phyloP scores from a whole-genome alignment of 1,140 invertebrate species.

The Centruroides vittatus region DNA sequence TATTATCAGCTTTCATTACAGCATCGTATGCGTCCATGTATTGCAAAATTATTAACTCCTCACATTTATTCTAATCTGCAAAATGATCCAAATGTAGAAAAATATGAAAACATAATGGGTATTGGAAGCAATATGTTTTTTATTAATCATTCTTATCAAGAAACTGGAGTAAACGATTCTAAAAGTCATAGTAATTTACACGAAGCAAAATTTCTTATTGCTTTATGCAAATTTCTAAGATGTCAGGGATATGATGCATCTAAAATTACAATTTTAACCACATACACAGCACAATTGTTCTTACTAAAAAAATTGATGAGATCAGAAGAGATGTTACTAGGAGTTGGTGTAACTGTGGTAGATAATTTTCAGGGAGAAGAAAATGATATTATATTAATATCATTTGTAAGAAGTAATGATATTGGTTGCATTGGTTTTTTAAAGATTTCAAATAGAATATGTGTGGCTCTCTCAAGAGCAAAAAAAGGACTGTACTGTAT shows the following conservation, averaged over 20 bases:
- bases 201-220: conserved; percentile 41
- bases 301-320: conserved; percentile 9
- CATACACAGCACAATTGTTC: conserved; percentile 42
- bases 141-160: conserved; percentile 1
- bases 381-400: conserved; percentile 65
- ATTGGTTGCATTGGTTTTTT: conserved; percentile 59
- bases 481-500: conserved; percentile 51
- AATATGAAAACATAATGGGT: conserved; percentile 5
- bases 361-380: conserved; percentile 81
- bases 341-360: conserved; percentile 41
- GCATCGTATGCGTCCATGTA: conserved; percentile 16
- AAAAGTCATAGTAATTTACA: conserved; percentile 31
- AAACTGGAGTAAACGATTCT: neutral
- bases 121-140: conserved; percentile 10
- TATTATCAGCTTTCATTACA: conserved; percentile 9
- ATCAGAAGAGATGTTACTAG: neutral
- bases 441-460: conserved; percentile 55
- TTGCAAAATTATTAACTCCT: conserved; percentile 10
- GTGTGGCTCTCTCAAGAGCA: conserved; percentile 68
- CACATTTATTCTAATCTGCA: conserved; percentile 12
- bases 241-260: conserved; percentile 39
- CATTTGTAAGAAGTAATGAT: conserved; percentile 58
- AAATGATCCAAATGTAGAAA: conserved; percentile 4
- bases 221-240: conserved; percentile 42
- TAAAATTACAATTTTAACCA: conserved; percentile 48